phyloP scores from a whole-genome alignment of 2,113 vertebrate species.

The Desmodus rotundus region DNA sequence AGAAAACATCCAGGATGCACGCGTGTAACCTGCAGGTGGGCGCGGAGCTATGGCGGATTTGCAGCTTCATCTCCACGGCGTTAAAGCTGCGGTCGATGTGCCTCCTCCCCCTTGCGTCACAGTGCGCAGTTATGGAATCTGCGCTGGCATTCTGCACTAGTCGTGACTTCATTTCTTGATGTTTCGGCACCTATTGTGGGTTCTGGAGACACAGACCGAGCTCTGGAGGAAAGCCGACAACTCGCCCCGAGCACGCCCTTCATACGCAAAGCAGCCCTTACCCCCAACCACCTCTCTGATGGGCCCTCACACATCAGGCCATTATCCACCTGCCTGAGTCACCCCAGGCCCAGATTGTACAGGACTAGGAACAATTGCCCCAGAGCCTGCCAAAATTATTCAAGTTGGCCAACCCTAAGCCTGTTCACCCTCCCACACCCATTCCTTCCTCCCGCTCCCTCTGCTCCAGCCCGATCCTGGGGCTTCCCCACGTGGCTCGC shows the following conservation, averaged over 20 bases:
- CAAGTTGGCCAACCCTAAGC: neutral
- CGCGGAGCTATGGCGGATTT: neutral
- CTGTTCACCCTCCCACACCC: neutral
- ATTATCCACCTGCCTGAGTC: neutral
- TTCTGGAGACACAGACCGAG: neutral
- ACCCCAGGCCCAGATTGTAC: neutral
- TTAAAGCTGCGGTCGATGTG: neutral
- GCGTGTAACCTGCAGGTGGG: neutral
- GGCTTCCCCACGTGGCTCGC: neutral
- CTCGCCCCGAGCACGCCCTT: no score
- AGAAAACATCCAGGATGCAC: neutral
- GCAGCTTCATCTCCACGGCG: neutral
- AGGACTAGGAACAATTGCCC: neutral
- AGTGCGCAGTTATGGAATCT: neutral
- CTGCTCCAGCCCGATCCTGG: neutral
- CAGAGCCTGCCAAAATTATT: neutral
- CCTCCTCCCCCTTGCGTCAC: neutral
- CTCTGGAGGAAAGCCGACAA: neutral
- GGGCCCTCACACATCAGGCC: no score
- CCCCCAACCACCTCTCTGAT: neutral
- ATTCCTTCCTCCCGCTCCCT: no score
- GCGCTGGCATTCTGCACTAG: neutral
- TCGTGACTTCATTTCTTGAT: neutral
- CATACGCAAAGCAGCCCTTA: no score
- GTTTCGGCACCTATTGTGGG: neutral